Base-by-base conservation (phyloP, 2,113 vertebrate genomes). In the Piaya cayana region DNA sequence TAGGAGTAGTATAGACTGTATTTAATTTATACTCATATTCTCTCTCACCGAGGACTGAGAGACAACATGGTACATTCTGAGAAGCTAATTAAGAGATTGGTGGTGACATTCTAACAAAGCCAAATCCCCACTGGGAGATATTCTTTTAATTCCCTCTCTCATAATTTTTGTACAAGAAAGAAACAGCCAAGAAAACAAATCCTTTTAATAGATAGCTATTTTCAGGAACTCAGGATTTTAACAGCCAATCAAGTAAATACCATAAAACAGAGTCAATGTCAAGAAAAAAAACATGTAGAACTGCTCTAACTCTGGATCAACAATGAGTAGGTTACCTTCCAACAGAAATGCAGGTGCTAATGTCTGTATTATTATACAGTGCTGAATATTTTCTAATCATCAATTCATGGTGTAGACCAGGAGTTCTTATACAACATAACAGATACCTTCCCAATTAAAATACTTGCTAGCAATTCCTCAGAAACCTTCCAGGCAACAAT, bases 31-130 rank as follows among this genome's bases (percentile, higher is more conserved):
- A 59, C n/a, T 58, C 23, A 36, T 22, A n/a, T 62, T 63, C 45
- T 81, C 67, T 74, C n/a, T 30, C 27, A 52, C 30, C 23, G 17
- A 58, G 50, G 53, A 84, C 34, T 56, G 36, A 25, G 65, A 72
- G 36, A 79, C n/a, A 78, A 68, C 23, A 11, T 4, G 21, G 53
- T 42, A 45, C 75, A 45, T 78, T 81, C 76, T 91, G 91, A 95
- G 58, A 32, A 39, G 58, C 69, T 91, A 86, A 92, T 86, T 84
- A 95, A 68, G 72, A 84, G 80, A 93, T 79, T n/a, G 45, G 36
- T 79, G 52, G 36, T 78, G 83, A 91, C 81, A 72, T 52, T 89
- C 87, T 36, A 89, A 69, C 65, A 92, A 89, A 79, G 47, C 36
- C 43, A 76, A 4, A 65, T 89, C 53, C 55, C 60, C 68, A 36